Conservation (phyloP, 64 coral and sea anemone species). For the Catalaphyllia jardinei region DNA sequence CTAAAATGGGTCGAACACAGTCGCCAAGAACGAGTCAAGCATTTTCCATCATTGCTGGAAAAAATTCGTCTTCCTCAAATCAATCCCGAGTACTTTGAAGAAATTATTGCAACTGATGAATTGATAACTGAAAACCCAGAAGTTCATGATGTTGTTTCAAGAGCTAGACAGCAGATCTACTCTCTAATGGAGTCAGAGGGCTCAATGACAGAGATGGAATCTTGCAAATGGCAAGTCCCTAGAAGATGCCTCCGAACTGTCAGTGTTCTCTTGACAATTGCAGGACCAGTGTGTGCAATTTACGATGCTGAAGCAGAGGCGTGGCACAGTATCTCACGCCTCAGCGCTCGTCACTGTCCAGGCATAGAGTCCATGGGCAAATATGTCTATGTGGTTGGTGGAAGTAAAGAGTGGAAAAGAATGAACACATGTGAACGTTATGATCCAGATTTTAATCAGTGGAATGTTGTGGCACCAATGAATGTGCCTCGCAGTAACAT, state of each 20-base stretch:
- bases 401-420: constrained; percentile 91
- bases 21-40: constrained; percentile 29
- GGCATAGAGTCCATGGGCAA: constrained; percentile 84
- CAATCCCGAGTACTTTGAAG: constrained; percentile 76
- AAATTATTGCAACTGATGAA: constrained; percentile 58
- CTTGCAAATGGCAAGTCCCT: constrained; percentile 54
- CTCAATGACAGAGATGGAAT: background rate
- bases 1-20: constrained; percentile 72
- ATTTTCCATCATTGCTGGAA: constrained; percentile 72
- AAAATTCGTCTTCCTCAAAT: constrained; percentile 79
- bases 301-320: constrained; percentile 58
- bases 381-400: constrained; percentile 87
- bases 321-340: constrained; percentile 75
- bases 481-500: constrained; percentile 86
- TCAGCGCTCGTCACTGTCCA: constrained; percentile 79
- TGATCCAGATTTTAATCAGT: constrained; percentile 74
- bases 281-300: constrained; percentile 78
- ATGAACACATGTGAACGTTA: constrained; percentile 82
- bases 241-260: constrained; percentile 82
- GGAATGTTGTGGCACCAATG: constrained; percentile 81
- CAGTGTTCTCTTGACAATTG: constrained; percentile 79
- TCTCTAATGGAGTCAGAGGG: constrained; percentile 12
- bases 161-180: constrained; percentile 59
- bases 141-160: constrained; percentile 51
- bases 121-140: constrained; percentile 55